Conservation (phyloP, 2,113 vertebrate genomes). For the Chamaea fasciata region DNA sequence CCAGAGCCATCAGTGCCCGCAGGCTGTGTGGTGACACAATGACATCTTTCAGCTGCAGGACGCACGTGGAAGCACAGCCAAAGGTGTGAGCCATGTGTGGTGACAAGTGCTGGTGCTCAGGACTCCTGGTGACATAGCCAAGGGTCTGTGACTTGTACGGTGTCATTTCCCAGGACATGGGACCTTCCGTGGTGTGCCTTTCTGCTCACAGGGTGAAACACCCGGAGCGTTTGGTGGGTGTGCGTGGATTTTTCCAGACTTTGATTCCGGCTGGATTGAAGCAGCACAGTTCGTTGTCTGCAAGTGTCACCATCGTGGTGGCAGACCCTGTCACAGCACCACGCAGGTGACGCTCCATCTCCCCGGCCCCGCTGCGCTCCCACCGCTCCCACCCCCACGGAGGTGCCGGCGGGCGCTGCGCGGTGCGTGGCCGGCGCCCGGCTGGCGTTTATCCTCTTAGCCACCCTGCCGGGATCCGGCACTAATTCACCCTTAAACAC, state of each 20-base stretch:
- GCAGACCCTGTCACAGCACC: background rate
- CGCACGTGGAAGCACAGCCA: rapidly evolving
- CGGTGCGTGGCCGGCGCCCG: background rate
- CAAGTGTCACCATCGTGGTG: rapidly evolving
- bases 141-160: rapidly evolving
- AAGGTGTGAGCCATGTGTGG: background rate
- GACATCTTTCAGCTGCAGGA: background rate
- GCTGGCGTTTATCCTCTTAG: constrained; percentile 45
- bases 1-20: background rate
- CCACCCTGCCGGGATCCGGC: background rate
- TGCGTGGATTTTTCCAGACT: background rate
- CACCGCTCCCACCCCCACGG: rapidly evolving
- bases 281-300: rapidly evolving
- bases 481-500: constrained; percentile 67
- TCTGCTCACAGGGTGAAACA: no score
- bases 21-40: background rate
- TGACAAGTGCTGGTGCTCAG: background rate
- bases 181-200: rapidly evolving
- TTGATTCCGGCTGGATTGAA: rapidly evolving
- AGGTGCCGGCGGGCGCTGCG: background rate
- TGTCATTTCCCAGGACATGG: background rate
- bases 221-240: rapidly evolving
- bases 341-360: rapidly evolving
- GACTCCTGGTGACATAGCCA: background rate
- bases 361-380: rapidly evolving